phyloP scores from a whole-genome alignment of 2,113 vertebrate genomes.

The Micromys minutus region DNA sequence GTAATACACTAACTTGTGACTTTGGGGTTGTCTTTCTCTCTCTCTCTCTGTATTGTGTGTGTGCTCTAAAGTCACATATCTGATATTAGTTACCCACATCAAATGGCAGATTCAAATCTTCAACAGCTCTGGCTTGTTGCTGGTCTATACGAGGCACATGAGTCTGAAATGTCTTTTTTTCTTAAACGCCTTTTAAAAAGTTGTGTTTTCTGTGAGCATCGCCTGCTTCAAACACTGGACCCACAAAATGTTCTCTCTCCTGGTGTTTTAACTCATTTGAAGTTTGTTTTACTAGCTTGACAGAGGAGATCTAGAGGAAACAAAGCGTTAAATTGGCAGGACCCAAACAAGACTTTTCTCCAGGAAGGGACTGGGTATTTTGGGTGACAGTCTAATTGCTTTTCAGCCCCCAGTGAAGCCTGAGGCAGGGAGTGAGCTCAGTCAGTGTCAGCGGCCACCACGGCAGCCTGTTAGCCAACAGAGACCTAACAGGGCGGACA shows the following conservation, averaged over 20 bases:
- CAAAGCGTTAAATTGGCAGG: constrained; percentile 77
- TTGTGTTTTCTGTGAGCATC: constrained; percentile 51
- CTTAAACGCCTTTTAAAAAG: too few species aligned
- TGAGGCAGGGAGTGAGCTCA: constrained; percentile 25
- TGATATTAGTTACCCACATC: constrained; percentile 73
- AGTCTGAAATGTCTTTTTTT: constrained; percentile 63
- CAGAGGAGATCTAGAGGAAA: constrained; percentile 68
- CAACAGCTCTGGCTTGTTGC: constrained; percentile 60
- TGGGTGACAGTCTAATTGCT: constrained; percentile 76
- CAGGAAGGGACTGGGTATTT: constrained; percentile 65
- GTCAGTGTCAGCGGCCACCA: constrained; percentile 62
- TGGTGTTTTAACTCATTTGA: constrained; percentile 70
- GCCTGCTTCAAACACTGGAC: constrained; percentile 71
- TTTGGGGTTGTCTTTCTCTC: not conserved
- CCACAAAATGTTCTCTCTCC: constrained; percentile 65
- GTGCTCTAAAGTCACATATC: constrained; percentile 66
- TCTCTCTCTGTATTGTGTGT: not conserved
- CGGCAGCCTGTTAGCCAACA: constrained; percentile 59
- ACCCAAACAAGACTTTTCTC: constrained; percentile 68
- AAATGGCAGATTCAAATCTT: constrained; percentile 60
- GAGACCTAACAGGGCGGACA: constrained; percentile 28
- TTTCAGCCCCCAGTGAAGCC: constrained; percentile 59
- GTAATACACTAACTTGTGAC: not conserved
- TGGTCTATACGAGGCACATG: constrained; percentile 60
- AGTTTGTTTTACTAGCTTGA: constrained; percentile 72